Evolutionary conservation across 2,888 invertebrate genomes (phyloP), one percentile per base, ranked within the genome.

Genomic region (Entomobrya multifasciata): DNA sequence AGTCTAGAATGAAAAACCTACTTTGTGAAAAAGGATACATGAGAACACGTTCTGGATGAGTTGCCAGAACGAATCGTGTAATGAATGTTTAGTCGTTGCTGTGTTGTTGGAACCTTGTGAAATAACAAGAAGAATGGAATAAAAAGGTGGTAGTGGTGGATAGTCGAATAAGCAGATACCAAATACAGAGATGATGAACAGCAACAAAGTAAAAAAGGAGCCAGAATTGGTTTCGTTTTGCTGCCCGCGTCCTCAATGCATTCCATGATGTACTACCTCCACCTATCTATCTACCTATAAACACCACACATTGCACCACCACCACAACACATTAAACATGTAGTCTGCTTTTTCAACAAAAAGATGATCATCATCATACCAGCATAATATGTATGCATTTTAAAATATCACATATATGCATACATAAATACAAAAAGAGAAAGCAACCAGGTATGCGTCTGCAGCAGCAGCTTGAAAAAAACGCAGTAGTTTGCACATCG

Each of bases 41-140:
- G 8, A 5, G 55, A 77, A 62, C 78, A 78, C 78, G 78, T 78
- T 78, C 22, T 47, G 78, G 78, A 78, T 78, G 62, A 78, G 78
- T 78, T 78, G 62, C 78, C 78, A 62, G 62, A 78, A 62, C 62
- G 47, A 41, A 78, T 78, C 78, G 78, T 78, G 78, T 78, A 78
- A 78, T 78, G 78, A 78, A 78, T 78, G 78, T 78, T 78, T 78
- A 78, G 78, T 57, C 60, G 13, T 55, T 8, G 15, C 2, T 3
- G 52, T 55, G 30, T 0, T 20, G 25, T 44, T 11, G 49, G 74
- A 74, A 65, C 36, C 65, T 65, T 30, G 30, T 65, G 65, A 20
- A 65, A 30, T 65, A 20, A 20, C 17, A 55, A 20, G 5, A 36
- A 20, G 41, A 55, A 55, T 55, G 22, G 11, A 55, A 55, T 20